These are phyloP conservation scores for Macrocentrus cingulum DNA, from an alignment of 1,140 invertebrate species.

Conservation along the genomic window DNA sequence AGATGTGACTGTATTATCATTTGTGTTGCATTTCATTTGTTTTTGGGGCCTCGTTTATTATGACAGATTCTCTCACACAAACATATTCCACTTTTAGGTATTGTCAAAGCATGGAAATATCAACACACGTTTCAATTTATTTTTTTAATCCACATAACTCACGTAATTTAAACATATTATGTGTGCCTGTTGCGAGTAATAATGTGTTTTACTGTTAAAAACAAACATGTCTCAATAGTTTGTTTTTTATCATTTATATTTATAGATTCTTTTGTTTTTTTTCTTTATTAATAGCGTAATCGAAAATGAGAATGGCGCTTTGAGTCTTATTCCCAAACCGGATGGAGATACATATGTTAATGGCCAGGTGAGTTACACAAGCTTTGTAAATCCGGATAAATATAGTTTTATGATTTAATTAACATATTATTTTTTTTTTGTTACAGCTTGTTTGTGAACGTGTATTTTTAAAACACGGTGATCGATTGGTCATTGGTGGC, in stretches of 20 bases:
- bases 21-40: conserved; percentile 9
- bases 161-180: too few species aligned
- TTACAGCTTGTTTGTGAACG: conserved; percentile 44
- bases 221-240: too few species aligned
- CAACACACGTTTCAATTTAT: conserved; percentile 17
- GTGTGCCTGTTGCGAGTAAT: too few species aligned
- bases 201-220: too few species aligned
- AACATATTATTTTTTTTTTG: conserved; percentile 8
- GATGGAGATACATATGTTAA: conserved; percentile 69
- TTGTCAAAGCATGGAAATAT: neutral
- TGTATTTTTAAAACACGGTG: conserved; percentile 63
- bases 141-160: conserved; percentile 10
- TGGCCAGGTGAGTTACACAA: conserved; percentile 59
- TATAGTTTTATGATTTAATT: neutral
- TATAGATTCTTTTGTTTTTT: conserved; percentile 22
- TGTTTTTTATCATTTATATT: too few species aligned
- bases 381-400: neutral
- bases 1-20: neutral
- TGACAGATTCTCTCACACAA: neutral
- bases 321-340: conserved; percentile 55
- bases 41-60: neutral
- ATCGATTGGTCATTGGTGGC: conserved; percentile 69
- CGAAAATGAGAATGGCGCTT: conserved; percentile 55
- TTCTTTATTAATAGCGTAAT: conserved; percentile 46
- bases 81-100: neutral